Evolutionary conservation across 2,888 invertebrate genomes (phyloP).

Genomic region (Amphimallon solstitiale): DNA sequence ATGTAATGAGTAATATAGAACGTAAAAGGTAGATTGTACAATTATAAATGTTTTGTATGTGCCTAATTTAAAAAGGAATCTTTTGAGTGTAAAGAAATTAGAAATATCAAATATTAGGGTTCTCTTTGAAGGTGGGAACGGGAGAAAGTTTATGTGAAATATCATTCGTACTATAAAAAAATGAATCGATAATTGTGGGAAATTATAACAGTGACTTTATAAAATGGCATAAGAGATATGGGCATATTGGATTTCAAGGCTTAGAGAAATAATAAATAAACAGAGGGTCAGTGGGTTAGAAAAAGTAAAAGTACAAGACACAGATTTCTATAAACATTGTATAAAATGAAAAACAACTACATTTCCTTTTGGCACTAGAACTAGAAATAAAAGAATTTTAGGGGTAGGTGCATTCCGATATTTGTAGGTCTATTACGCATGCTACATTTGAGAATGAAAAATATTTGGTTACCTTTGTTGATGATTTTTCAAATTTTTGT

Average conservation of each 20-base stretch:
- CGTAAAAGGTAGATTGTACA: neutral
- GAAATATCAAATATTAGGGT: slow-evolving; percentile 11
- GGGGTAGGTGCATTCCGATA: slow-evolving; percentile 37
- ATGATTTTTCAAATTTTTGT: slow-evolving; percentile 39
- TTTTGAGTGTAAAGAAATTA: slow-evolving; percentile 23
- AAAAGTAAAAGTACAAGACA: slow-evolving; percentile 37
- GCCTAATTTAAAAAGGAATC: slow-evolving; percentile 13
- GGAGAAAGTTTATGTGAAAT: neutral
- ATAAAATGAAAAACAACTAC: slow-evolving; percentile 24
- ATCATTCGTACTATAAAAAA: neutral
- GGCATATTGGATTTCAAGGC: no score
- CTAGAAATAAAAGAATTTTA: slow-evolving; percentile 20
- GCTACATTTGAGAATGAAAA: slow-evolving; percentile 23
- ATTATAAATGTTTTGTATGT: slow-evolving; percentile 24
- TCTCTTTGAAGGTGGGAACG: slow-evolving; percentile 16
- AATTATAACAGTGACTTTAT: neutral
- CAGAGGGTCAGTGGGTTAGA: slow-evolving; percentile 32
- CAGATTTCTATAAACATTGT: slow-evolving; percentile 31
- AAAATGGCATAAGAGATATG: no score
- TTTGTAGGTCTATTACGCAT: slow-evolving; percentile 37
- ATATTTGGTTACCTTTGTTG: slow-evolving; percentile 41
- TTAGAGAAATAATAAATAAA: slow-evolving; percentile 20
- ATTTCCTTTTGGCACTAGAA: slow-evolving; percentile 25
- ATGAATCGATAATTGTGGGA: neutral
- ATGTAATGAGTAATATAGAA: neutral